phyloP scores from a whole-genome alignment of 2,888 invertebrate genomes.

The Caenorhabditis becei region DNA sequence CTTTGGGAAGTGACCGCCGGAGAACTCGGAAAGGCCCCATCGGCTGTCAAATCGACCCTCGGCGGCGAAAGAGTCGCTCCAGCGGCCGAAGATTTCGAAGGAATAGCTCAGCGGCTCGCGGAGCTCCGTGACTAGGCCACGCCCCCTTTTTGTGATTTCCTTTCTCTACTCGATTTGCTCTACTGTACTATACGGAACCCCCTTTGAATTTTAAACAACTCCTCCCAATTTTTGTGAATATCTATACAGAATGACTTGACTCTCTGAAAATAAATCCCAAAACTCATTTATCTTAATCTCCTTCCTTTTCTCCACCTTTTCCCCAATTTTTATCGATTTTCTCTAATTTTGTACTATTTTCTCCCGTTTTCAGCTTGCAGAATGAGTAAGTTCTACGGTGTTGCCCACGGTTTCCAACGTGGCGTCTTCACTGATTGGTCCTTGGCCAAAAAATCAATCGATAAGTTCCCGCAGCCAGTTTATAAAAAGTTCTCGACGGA shows the following conservation, averaged over 20 bases:
- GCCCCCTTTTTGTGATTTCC: constrained; percentile 9
- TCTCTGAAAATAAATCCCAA: constrained; percentile 13
- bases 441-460: constrained; percentile 82
- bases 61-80: constrained; percentile 30
- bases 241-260: not conserved
- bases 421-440: constrained; percentile 80
- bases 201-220: no score
- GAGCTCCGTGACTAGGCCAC: constrained; percentile 64
- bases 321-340: not conserved
- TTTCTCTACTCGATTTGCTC: constrained; percentile 9
- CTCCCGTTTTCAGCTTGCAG: no score
- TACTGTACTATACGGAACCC: constrained; percentile 11
- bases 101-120: constrained; percentile 69
- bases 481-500: constrained; percentile 74
- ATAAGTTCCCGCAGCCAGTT: constrained; percentile 73
- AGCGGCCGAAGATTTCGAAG: constrained; percentile 60
- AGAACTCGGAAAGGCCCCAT: constrained; percentile 79
- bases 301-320: constrained; percentile 13
- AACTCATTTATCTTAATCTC: not conserved
- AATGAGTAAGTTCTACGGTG: constrained; percentile 70
- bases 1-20: constrained; percentile 80
- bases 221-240: no score
- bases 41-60: constrained; percentile 71
- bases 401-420: constrained; percentile 71
- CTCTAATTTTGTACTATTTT: no score